Evolutionary conservation across 2,888 invertebrate species (phyloP), one percentile per base, ranked within the genome.

Genomic region (Diaprepes abbreviatus): DNA sequence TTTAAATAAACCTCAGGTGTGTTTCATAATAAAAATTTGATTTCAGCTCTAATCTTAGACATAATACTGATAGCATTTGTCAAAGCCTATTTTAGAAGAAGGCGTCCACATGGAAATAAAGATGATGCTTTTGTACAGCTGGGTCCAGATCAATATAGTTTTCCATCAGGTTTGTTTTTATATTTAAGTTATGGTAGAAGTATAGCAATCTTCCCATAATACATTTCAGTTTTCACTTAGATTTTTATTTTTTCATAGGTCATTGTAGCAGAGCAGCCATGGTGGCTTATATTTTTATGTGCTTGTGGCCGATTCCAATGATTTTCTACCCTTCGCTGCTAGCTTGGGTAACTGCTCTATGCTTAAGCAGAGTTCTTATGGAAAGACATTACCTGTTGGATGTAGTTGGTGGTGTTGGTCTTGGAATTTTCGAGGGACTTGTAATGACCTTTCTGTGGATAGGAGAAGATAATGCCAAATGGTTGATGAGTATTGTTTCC

Each of bases 381-480:
- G 92, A 93, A 74, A 88, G 97, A 66, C 98, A 98, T 85, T 93
- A 95, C 81, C 84, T 97, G 38, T 84, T 95, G 33, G 98, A 98
- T 85, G 91, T 97, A 0, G 43, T 90, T 2, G 92, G 87, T 58
- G 98, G 98, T 10, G 83, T 89, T 12, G 66, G 88, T 3, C 81
- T 97, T 43, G 97, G 97, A 0, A 77, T 93, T 19, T 58, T 90
- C 0, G 91, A 93, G 83, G 91, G 90, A n/a, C 74, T 89, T 0
- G 71, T 93, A 0, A 82, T 93, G 73, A 84, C 86, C 40, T 66
- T 91, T 0, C 78, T 95, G 24, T 95, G 93, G 91, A 81, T 95
- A 1, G 89, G 90, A 50, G 88, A 90, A 71, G 86, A 86, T 33
- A 88, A 89, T 3, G 88, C 91, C 16, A 82, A 84, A 1, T 87